Evolutionary conservation across 2,888 invertebrate genomes (phyloP), one percentile per base, ranked within the genome.

Genomic region (Asteroscopus sphinx): DNA sequence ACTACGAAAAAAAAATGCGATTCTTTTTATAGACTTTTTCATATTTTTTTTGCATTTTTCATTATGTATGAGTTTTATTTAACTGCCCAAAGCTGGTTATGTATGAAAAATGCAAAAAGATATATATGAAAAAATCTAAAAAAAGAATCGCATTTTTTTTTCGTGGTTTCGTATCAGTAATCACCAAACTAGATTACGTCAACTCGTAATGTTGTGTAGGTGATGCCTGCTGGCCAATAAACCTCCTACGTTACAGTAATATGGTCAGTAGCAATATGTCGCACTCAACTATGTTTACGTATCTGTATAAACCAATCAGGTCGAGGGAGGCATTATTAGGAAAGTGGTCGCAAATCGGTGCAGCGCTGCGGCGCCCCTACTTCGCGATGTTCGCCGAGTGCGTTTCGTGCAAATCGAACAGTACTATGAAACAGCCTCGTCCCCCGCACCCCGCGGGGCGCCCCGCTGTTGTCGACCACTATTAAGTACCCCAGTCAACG

Each of bases 241-340:
- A 5, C 63, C 30, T 13, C 15, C 26, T 4, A 30, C 15, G 9
- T 17, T 12, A 16, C n/a, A 15, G 15, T 12, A 16, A 15, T 51
- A 40, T 36, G 44, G 65, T 45, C 17, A 21, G 17, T 9, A 32
- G 33, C 30, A 39, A 30, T 44, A 64, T 54, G 44, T 64, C 17
- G 15, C 21, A 42, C 3, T 15, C 17, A 11, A 21, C 46, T 64
- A 36, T 28, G 30, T 37, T 65, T 42, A 39, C 28, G 9, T 39
- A 30, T 33, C 28, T 65, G 30, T 42, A 48, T 32, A 44, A 48
- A 35, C 58, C 48, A 57, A 62, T 58, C 30, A 35, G 25, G 17
- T 13, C 16, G 12, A 39, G 37, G 28, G 33, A 46, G 33, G 17
- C 37, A 9, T 28, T 46, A 25, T 65, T 36, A 65, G 46, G 65